These are phyloP conservation scores for Amiota minor DNA, from an alignment of 2,888 invertebrate genomes.

Conservation along the genomic window DNA sequence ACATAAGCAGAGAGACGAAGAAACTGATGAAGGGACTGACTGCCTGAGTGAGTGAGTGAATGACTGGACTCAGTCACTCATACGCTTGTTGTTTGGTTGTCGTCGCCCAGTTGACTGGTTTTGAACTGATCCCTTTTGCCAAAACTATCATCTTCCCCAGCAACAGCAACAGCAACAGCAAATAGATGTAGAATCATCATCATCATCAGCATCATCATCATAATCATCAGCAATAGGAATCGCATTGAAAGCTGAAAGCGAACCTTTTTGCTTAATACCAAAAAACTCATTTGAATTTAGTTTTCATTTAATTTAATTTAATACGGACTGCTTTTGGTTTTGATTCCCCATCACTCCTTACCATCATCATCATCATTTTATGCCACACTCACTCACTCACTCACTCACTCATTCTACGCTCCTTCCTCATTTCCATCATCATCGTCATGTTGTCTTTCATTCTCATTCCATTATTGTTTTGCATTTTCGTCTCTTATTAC, in stretches of 20 bases:
- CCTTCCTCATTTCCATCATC: not conserved
- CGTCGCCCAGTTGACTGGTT: no score
- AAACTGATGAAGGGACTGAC: conserved; percentile 6
- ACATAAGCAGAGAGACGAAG: not conserved
- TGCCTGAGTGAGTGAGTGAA: conserved; percentile 9
- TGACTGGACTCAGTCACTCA: conserved; percentile 20
- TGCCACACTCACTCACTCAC: no score
- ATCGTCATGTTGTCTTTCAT: conserved; percentile 1
- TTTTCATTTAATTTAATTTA: conserved; percentile 68
- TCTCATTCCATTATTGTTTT: conserved; percentile 17
- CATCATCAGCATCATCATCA: not conserved
- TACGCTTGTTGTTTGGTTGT: not conserved
- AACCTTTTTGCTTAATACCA: conserved; percentile 49
- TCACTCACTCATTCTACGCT: no score
- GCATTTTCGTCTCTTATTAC: conserved; percentile 32
- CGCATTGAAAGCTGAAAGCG: not conserved
- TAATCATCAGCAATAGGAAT: not conserved
- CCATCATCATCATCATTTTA: not conserved
- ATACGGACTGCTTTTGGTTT: conserved; percentile 48
- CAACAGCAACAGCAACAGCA: not conserved
- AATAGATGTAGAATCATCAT: no score
- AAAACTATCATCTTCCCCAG: conserved; percentile 19
- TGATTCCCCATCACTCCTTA: not conserved
- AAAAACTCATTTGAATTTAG: conserved; percentile 67
- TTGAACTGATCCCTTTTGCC: conserved; percentile 14